These are phyloP conservation scores for Maniola hyperantus DNA, from an alignment of 2,888 invertebrate genomes.

Conservation along the genomic window DNA sequence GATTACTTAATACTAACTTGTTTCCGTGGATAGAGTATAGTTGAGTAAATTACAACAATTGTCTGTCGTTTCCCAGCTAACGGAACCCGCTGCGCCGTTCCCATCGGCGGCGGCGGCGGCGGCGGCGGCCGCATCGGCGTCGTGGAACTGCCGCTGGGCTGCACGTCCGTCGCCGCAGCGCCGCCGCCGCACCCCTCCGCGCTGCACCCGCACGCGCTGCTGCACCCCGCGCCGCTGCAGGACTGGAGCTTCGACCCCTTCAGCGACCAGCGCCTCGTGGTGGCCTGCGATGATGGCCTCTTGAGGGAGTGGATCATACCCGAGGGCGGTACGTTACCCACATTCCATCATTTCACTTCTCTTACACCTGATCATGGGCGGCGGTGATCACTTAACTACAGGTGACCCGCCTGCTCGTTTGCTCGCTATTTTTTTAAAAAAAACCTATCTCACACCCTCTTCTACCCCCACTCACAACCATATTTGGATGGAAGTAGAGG, in stretches of 20 bases:
- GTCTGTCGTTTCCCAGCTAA: conserved; percentile 83
- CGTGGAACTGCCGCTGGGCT: conserved; percentile 85
- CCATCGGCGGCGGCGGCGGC: conserved; percentile 86
- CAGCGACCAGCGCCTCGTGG: conserved; percentile 88
- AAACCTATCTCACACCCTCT: too few species aligned
- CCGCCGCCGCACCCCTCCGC: conserved; percentile 87
- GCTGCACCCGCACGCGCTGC: conserved; percentile 93
- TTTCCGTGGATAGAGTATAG: too few species aligned
- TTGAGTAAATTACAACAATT: too few species aligned
- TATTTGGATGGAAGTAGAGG: too few species aligned
- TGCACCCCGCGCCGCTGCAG: conserved; percentile 94
- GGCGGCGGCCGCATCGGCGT: conserved; percentile 84
- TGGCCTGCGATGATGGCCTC: conserved; percentile 94
- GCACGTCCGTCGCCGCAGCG: conserved; percentile 49
- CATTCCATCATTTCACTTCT: too few species aligned
- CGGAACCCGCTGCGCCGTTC: conserved; percentile 93
- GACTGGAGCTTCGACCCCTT: conserved; percentile 99
- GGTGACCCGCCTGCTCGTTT: too few species aligned
- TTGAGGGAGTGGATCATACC: conserved; percentile 92
- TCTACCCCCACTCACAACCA: too few species aligned
- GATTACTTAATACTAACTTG: too few species aligned
- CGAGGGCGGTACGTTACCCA: conserved; percentile 81
- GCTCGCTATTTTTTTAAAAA: too few species aligned
- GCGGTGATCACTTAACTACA: too few species aligned
- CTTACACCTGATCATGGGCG: too few species aligned